These are phyloP conservation scores for Watsonalla cultraria DNA, from an alignment of 2,888 invertebrate species.

Conservation along the genomic window DNA sequence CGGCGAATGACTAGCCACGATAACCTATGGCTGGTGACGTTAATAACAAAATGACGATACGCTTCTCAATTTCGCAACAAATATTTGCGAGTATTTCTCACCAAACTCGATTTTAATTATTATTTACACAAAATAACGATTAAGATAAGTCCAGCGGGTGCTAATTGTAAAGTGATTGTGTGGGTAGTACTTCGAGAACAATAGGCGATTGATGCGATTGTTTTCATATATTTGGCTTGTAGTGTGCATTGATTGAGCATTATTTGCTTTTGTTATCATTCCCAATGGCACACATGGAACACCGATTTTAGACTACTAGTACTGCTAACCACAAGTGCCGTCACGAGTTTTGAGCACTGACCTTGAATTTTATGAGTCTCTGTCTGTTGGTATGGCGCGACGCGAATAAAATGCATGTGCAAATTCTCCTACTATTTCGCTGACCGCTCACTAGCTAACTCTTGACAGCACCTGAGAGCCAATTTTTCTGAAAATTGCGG, in stretches of 20 bases:
- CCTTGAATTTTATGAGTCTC: no score
- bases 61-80: background rate
- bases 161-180: background rate
- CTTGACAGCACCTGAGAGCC: no score
- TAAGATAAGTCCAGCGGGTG: background rate
- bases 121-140: background rate
- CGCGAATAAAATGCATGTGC: no score
- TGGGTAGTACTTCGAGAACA: slow-evolving; percentile 5
- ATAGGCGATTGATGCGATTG: slow-evolving; percentile 10
- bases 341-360: no score
- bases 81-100: background rate
- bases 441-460: no score
- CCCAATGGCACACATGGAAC: background rate
- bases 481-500: no score
- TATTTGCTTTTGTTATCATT: background rate
- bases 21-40: slow-evolving; percentile 2
- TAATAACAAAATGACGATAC: slow-evolving; percentile 3
- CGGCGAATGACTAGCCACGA: slow-evolving; percentile 30
- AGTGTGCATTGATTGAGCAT: background rate
- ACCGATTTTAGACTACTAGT: no score
- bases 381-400: no score
- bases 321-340: no score
- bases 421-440: no score
- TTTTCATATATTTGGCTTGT: background rate
- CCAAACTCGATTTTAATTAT: background rate